Evolutionary conservation across 2,888 invertebrate species (phyloP).

Genomic region (Cheilosia pagana): DNA sequence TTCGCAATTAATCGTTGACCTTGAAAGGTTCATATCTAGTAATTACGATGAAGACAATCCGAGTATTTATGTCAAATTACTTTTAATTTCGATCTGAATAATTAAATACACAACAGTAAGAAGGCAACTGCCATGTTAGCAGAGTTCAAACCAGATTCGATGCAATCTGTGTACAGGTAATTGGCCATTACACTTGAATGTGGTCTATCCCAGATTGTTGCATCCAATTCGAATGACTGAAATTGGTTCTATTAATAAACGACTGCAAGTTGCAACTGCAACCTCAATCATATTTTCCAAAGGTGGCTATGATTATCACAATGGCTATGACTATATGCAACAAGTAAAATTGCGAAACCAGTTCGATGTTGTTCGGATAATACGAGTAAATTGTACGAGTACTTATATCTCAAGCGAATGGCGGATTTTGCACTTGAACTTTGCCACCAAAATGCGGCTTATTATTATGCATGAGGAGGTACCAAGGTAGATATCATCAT

Average conservation of each 20-base stretch:
- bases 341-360: neutral
- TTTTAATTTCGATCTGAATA: no score
- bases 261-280: constrained; percentile 4
- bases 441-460: constrained; percentile 1
- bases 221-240: neutral
- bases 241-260: neutral
- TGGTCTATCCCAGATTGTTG: neutral
- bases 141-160: neutral
- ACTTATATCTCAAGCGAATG: neutral
- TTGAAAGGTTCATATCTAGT: no score
- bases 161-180: neutral
- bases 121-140: neutral
- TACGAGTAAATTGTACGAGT: neutral
- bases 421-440: constrained; percentile 38
- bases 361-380: neutral
- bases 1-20: no score
- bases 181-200: neutral
- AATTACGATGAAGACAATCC: no score
- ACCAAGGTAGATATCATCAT: neutral
- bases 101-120: no score
- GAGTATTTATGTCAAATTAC: no score
- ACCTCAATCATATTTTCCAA: neutral
- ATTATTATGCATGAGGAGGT: no score
- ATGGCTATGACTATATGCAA: no score
- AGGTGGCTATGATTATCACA: no score